These are phyloP conservation scores for Dicaeum eximium DNA, from an alignment of 2,113 vertebrate species.

Conservation along the genomic window DNA sequence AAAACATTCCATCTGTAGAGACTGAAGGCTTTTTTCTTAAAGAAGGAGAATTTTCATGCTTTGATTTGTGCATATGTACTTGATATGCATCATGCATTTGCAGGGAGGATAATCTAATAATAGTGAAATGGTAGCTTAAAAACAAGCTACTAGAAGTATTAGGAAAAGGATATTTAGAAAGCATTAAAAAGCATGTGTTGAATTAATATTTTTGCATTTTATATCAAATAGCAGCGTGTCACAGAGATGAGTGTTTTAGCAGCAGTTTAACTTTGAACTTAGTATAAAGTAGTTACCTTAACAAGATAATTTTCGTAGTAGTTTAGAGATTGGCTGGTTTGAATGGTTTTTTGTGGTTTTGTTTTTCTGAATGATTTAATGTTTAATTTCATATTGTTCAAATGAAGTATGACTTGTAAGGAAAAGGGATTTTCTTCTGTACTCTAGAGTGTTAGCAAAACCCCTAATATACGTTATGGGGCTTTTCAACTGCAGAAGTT, in stretches of 20 bases:
- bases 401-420: neutral
- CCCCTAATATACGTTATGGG: neutral
- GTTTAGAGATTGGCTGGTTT: neutral
- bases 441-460: neutral
- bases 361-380: neutral
- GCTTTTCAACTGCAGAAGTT: neutral
- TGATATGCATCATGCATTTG: neutral
- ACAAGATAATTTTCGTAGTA: neutral
- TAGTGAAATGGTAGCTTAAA: neutral
- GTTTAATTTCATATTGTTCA: neutral
- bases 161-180: neutral
- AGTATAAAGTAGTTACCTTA: neutral
- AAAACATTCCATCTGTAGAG: neutral
- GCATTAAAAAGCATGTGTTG: fast-evolving
- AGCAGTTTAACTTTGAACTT: neutral
- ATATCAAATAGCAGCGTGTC: neutral
- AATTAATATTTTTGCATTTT: neutral
- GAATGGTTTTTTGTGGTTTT: neutral
- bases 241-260: neutral
- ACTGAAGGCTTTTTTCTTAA: neutral
- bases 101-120: neutral
- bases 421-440: neutral
- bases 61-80: neutral
- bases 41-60: neutral
- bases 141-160: neutral